Percentiles rank a stretch among this genome's conserved stretches.
These are phyloP conservation scores for Chymomyza fuscimana DNA, from an alignment of 2,888 invertebrate species.

Conservation along the genomic window DNA sequence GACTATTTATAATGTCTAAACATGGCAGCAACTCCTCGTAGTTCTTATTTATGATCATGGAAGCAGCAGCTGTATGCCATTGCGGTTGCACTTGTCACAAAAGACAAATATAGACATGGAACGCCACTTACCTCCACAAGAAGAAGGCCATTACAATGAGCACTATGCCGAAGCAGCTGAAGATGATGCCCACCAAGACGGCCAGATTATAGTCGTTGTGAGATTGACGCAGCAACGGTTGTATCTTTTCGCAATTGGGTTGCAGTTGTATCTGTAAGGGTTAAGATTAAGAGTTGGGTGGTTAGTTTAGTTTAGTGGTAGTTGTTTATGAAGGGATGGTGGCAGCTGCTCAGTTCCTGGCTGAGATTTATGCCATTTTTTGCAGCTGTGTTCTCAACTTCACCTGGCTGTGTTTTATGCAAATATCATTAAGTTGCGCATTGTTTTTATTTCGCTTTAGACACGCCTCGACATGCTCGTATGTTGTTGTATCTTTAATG, in stretches of 20 bases:
- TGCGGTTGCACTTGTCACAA: constrained; percentile 47
- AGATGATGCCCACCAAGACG: constrained; percentile 86
- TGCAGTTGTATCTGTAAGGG: constrained; percentile 82
- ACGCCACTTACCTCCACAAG: constrained; percentile 86
- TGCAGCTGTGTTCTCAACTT: constrained; percentile 24
- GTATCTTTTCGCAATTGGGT: constrained; percentile 84
- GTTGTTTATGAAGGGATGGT: no score
- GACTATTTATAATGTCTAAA: neutral
- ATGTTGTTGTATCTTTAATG: constrained; percentile 6
- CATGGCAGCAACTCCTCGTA: neutral
- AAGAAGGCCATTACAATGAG: constrained; percentile 86
- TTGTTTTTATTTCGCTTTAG: constrained; percentile 6
- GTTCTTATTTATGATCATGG: neutral
- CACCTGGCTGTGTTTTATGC: constrained; percentile 19
- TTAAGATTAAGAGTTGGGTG: neutral
- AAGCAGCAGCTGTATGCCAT: constrained; percentile 12
- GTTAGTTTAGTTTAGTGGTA: neutral
- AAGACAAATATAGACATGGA: constrained; percentile 37
- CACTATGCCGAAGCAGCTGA: constrained; percentile 85
- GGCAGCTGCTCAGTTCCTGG: neutral
- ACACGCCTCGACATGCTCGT: neutral
- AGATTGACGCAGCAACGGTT: constrained; percentile 82
- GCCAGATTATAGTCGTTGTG: constrained; percentile 85
- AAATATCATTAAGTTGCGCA: constrained; percentile 26
- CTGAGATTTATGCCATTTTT: constrained; percentile 33